Conservation (phyloP, 2,888 invertebrate genomes). For the Rhabditoides inermis region DNA sequence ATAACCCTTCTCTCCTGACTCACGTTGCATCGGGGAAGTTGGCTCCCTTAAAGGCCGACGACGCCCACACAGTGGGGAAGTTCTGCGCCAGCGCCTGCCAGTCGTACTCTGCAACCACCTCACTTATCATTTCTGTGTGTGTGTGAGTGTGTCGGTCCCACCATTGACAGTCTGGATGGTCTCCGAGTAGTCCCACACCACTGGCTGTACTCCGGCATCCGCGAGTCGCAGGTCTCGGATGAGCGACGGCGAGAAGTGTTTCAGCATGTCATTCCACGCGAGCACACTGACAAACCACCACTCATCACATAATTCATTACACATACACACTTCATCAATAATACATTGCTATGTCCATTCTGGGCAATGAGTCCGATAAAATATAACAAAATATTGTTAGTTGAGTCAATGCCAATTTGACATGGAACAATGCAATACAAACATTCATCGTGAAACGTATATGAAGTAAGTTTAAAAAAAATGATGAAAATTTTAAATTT, state of each 20-base stretch:
- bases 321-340: no score
- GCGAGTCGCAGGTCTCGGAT: conserved; percentile 27
- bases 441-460: no score
- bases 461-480: no score
- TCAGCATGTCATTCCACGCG: conserved; percentile 77
- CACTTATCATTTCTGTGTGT: no score
- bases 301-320: no score
- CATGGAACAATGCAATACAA: no score
- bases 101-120: conserved; percentile 24
- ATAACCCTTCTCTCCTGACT: no score
- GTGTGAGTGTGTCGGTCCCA: conserved; percentile 5
- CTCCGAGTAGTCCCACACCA: conserved; percentile 45
- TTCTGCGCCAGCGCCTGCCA: conserved; percentile 60
- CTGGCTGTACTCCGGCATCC: conserved; percentile 36
- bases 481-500: no score
- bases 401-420: no score
- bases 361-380: no score
- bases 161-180: conserved; percentile 35
- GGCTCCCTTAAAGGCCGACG: conserved; percentile 64
- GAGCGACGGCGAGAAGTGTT: conserved; percentile 52
- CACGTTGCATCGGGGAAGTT: conserved; percentile 36
- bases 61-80: conserved; percentile 67
- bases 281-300: conserved; percentile 58
- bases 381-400: no score
- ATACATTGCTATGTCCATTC: no score